Evolutionary conservation across 1,140 invertebrate genomes (phyloP), one percentile per base, ranked within the genome.

Genomic region (Choristoneura fumiferana): DNA sequence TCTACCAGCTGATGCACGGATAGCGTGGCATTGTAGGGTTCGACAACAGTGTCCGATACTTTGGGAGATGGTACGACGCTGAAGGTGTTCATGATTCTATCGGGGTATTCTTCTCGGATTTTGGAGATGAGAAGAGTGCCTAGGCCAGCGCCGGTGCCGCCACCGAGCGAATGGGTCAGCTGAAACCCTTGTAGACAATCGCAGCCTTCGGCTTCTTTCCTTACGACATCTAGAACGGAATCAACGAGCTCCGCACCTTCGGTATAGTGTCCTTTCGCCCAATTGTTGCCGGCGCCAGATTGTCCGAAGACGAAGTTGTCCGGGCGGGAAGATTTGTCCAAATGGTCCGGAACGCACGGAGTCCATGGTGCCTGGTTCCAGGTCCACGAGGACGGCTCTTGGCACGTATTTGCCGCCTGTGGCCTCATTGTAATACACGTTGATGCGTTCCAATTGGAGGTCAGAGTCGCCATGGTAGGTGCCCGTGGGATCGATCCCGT

Each of bases 251-350:
- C 97, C 5, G 97, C 97, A 4, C 97, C 96, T 90, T 98, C 97
- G 35, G 96, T 98, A 89, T 98, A 98, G 77, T 98, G 96, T 15
- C 97, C 97, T 84, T 97, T 97, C 15, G 96, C 96, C 96, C 93
- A 95, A 71, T 94, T 94, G 81, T 94, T 94, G 29, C 95, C 95
- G 69, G 92, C 93, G 10, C 96, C 94, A 1, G 93, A 91, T 63
- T 92, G 90, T 0, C 93, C 93, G 65, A 93, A 94, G 0, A 94
- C 91, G 76, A 95, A 96, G 85, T 95, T 96, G 77, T 96, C 95
- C 5, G 95, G 95, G n/a, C 94, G 87, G n/a, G 71, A 96, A 96
- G 12, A 96, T 91, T 65, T 93, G 91, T 9, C 95, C 96, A 69
- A 94, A 95, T 0, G 94, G 93, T 1, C 94, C 94, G 2, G 94